These are phyloP conservation scores for Deilephila elpenor DNA, from an alignment of 2,888 invertebrate species.

Conservation along the genomic window DNA sequence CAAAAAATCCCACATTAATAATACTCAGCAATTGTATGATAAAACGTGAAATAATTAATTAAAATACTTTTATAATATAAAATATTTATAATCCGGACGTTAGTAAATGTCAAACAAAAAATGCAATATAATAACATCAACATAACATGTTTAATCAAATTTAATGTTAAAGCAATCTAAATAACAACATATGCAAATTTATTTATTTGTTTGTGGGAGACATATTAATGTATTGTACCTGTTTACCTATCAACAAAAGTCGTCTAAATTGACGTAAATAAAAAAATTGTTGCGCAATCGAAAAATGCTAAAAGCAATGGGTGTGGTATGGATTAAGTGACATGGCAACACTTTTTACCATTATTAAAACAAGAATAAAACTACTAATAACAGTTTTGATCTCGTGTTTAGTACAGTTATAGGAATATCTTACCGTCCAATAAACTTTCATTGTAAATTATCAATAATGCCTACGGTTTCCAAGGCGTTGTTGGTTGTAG, in stretches of 20 bases:
- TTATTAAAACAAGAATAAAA: too few relatives aligned
- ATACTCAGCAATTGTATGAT: neutral
- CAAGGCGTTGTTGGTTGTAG: too few relatives aligned
- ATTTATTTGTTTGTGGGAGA: slow-evolving; percentile 16
- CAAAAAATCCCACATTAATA: neutral
- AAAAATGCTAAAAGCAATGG: neutral
- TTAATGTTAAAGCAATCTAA: slow-evolving; percentile 6
- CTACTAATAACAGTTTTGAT: too few relatives aligned
- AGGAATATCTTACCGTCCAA: too few relatives aligned
- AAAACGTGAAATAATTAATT: neutral
- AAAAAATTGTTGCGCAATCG: neutral
- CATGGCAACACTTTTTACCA: too few relatives aligned
- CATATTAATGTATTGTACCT: neutral
- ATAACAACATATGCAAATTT: slow-evolving; percentile 13
- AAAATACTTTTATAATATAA: neutral
- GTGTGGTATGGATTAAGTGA: too few relatives aligned
- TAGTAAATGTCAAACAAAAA: slow-evolving; percentile 21
- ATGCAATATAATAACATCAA: slow-evolving; percentile 14
- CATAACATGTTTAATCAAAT: slow-evolving; percentile 1
- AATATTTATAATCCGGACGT: slow-evolving; percentile 10
- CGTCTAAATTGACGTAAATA: neutral
- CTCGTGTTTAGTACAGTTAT: too few relatives aligned
- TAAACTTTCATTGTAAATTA: too few relatives aligned
- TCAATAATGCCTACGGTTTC: too few relatives aligned
- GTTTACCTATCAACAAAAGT: slow-evolving; percentile 1